These are phyloP conservation scores for Desmophyllum pertusum DNA, from an alignment of 92 coral and sea anemone species.

Conservation along the genomic window DNA sequence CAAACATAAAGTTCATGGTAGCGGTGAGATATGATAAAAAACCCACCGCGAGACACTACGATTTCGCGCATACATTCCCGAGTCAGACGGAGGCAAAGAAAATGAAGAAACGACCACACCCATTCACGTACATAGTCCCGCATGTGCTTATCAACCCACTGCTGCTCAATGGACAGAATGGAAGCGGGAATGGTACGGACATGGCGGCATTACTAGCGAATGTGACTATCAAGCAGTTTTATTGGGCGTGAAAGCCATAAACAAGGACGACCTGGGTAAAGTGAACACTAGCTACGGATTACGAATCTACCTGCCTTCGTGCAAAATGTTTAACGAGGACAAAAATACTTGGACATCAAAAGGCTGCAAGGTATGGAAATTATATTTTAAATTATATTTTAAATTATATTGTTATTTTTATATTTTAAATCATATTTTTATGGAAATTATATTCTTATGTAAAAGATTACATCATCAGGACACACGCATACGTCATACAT, in stretches of 20 bases:
- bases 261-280: slow-evolving; percentile 60
- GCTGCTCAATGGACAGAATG: slow-evolving; percentile 38
- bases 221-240: slow-evolving; percentile 64
- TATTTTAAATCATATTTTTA: no score
- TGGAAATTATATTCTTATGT: no score
- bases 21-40: slow-evolving; percentile 68
- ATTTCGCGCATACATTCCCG: slow-evolving; percentile 76
- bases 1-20: slow-evolving; percentile 69
- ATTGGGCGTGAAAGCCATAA: slow-evolving; percentile 82
- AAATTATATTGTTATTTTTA: no score
- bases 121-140: slow-evolving; percentile 79
- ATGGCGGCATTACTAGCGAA: slow-evolving; percentile 25
- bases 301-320: slow-evolving; percentile 87
- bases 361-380: slow-evolving; percentile 78
- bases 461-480: no score
- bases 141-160: slow-evolving; percentile 66
- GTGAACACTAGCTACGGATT: slow-evolving; percentile 75
- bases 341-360: slow-evolving; percentile 79
- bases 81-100: slow-evolving; percentile 73
- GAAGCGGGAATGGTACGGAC: slow-evolving; percentile 51
- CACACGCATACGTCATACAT: no score
- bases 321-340: slow-evolving; percentile 87
- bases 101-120: slow-evolving; percentile 86
- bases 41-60: slow-evolving; percentile 80
- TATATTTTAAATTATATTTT: no score